Conservation (phyloP, 2,888 invertebrate species). For the Hirtodrosophila histrioides region DNA sequence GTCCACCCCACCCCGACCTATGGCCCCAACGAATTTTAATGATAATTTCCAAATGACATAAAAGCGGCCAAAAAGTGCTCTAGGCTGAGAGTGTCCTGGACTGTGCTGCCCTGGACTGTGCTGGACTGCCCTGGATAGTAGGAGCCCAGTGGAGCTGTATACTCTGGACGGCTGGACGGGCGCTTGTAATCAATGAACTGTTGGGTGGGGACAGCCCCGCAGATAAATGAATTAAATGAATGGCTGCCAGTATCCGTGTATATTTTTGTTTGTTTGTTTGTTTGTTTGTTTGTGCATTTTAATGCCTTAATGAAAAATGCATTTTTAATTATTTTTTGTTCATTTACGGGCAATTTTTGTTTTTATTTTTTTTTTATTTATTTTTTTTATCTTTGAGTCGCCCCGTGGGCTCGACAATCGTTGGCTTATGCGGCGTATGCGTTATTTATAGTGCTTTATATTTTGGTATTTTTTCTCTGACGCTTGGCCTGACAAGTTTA, state of each 20-base stretch:
- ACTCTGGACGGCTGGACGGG: constrained; percentile 7
- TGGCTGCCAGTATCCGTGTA: constrained; percentile 43
- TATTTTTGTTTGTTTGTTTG: constrained; percentile 5
- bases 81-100: constrained; percentile 20
- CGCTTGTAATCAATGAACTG: constrained; percentile 68
- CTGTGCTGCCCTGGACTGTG: background rate
- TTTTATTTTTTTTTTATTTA: constrained; percentile 22
- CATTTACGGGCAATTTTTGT: constrained; percentile 60
- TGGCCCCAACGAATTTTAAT: constrained; percentile 54
- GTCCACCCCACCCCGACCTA: background rate
- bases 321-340: constrained; percentile 79
- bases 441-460: constrained; percentile 69
- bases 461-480: constrained; percentile 23
- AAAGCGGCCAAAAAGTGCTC: constrained; percentile 44
- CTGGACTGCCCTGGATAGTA: too few relatives aligned
- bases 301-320: constrained; percentile 78
- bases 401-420: constrained; percentile 23
- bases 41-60: constrained; percentile 77
- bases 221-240: constrained; percentile 77
- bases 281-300: constrained; percentile 47
- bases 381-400: constrained; percentile 39
- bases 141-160: background rate
- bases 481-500: constrained; percentile 57
- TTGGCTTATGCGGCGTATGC: constrained; percentile 73
- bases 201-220: constrained; percentile 25